Base-by-base conservation (phyloP, 2,113 vertebrate genomes). In the Actenoides lindsayi region DNA sequence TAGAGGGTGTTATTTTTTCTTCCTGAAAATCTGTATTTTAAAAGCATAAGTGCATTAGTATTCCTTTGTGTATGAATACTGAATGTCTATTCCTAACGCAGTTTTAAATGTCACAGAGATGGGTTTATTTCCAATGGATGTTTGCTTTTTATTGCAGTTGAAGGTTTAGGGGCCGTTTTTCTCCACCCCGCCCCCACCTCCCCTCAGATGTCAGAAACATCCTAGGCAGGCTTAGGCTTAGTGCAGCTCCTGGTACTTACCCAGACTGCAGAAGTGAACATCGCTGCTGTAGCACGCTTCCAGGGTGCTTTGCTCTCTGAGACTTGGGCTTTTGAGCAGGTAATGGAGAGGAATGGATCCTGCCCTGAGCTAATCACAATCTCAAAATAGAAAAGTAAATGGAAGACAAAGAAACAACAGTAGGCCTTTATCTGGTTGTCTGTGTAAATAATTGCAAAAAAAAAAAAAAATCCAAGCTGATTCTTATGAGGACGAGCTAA, bases 141-240 rank as follows among this genome's bases (percentile, higher is more conserved):
- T 30, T 73, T 64, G 46, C 24, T 42, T 67, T 51, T 77, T 63
- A 57, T 60, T 88, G 63, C 31, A 70, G 13, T 15, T 83, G 75
- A 60, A 69, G 15, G 18, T 9, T 62, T 48, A 28, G 1, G 24
- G 41, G 15, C 2, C 1, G 11, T 30, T 74, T 46, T 11, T 54
- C 56, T 8, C 5, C 19, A 23, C 44, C 46, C 15, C 0, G 0
- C 41, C 21, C 5, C 7, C 31, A 30, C 14, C 19, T 7, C 20
- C 16, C 37, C 37, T 37, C 37, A 0, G 9, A 53, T 65, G n/a
- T 56, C 65, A 75, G 46, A 46, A 44, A 31, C 31, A 37, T 42
- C 63, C 33, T 62, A 48, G n/a, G 13, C 13, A 76, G 44, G 18
- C 44, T 73, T 71, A 21, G 39, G 63, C 57, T 64, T 75, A 70